A percentile compares a stretch with the other conserved stretches of the same genome.
Evolutionary conservation across 2,113 vertebrate species (phyloP).

Genomic region (Nesoenas mayeri): DNA sequence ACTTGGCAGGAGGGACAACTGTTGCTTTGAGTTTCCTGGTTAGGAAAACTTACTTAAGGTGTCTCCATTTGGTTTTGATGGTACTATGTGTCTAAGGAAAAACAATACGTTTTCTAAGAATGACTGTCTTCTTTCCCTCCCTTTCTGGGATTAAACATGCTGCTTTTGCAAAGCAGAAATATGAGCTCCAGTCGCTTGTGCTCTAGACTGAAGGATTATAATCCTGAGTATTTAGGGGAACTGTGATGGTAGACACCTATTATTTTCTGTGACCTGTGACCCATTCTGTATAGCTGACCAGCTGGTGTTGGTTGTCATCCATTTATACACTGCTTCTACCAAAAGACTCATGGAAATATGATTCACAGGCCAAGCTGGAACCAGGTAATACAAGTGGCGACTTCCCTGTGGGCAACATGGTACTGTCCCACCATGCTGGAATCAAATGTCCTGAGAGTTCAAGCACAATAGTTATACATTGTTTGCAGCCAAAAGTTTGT

Average conservation of each 20-base stretch:
- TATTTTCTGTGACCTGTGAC: background rate
- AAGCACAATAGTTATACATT: background rate
- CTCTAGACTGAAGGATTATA: background rate
- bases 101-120: background rate
- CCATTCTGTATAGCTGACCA: background rate
- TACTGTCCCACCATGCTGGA: background rate
- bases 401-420: background rate
- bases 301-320: background rate
- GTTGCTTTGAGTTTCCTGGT: background rate
- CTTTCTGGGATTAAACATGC: background rate
- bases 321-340: background rate
- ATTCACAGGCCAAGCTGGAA: background rate
- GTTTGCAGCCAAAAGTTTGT: background rate
- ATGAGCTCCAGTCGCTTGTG: accelerated
- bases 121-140: background rate
- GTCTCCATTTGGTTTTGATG: background rate
- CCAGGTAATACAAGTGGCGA: background rate
- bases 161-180: background rate
- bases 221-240: background rate
- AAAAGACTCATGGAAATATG: background rate
- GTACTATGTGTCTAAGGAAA: background rate
- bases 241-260: background rate
- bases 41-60: background rate
- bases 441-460: background rate
- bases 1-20: background rate